Base-by-base conservation (phyloP, 2,113 vertebrate genomes). In the Polypterus bichir region DNA sequence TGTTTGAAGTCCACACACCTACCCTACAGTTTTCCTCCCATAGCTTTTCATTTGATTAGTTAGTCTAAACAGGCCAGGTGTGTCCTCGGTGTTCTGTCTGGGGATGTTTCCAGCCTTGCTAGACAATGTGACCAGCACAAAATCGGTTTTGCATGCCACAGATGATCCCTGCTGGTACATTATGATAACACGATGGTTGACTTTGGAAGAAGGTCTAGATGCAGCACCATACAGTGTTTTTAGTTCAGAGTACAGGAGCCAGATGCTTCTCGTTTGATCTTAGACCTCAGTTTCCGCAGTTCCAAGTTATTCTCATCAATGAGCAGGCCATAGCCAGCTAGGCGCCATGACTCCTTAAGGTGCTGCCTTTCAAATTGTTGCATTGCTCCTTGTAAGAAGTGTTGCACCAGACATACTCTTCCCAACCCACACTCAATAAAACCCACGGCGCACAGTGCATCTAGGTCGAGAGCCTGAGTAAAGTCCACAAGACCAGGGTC, bases 191-290 rank as follows among this genome's bases (percentile, higher is more conserved):
- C 27, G 27, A 27, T 27, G 27, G 27, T 27, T 27, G 27, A 27
- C 27, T 27, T 27, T 27, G 27, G 27, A 27, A 27, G 27, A 27
- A 27, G 27, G 27, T 27, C 27, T 27, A 27, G 27, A 9, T 60
- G 6, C 27, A 9, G 7, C 27, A 44, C 27, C 5, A 10, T 47
- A n/a, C 82, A 86, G 82, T 86, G 84, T 83, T 49, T 1, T 78
- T 83, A 96, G 64, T 94, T 89, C 49, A 98, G 77, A 7, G 76
- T 85, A 62, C 94, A 97, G 48, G 84, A 74, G 65, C 86, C 77
- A 0, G 82, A 74, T 0, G 73, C 77, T 66, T 92, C 91, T 49
- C 86, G 76, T 62, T 80, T 93, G 54, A 93, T 76, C 47, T 71
- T 89, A 0, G 79, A 52, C 68, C 74, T 91, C 63, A 97, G 82